These are phyloP conservation scores for Glaucopsyche alexis DNA, from an alignment of 2,888 invertebrate genomes.

Conservation along the genomic window DNA sequence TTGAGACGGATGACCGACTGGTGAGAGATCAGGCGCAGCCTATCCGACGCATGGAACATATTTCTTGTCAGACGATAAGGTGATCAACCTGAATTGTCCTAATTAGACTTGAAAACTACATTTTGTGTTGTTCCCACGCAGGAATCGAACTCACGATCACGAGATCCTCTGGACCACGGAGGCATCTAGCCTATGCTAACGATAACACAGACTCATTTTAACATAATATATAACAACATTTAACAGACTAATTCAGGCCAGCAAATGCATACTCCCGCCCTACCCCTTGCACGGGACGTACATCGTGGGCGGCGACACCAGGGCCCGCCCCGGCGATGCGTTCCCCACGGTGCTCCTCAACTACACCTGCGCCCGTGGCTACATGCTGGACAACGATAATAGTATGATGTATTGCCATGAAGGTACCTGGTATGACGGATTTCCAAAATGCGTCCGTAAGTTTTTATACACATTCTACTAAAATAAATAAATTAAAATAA, in stretches of 20 bases:
- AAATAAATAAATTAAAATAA: background rate
- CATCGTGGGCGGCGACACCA: constrained; percentile 44
- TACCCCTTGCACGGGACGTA: constrained; percentile 57
- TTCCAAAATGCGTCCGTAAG: constrained; percentile 50
- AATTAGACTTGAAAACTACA: too few species aligned
- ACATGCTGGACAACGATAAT: constrained; percentile 43
- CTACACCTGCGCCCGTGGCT: constrained; percentile 53
- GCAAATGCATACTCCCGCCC: constrained; percentile 52
- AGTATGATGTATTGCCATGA: constrained; percentile 46
- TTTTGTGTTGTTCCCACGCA: too few species aligned
- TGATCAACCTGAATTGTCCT: too few species aligned
- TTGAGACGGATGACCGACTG: too few species aligned
- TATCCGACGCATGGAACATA: too few species aligned
- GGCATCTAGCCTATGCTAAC: too few species aligned
- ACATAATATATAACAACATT: too few species aligned
- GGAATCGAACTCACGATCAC: too few species aligned
- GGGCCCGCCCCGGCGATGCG: constrained; percentile 47
- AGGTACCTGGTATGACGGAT: constrained; percentile 48
- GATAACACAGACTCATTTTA: background rate
- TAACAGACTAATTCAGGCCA: constrained; percentile 42
- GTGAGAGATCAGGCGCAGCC: too few species aligned
- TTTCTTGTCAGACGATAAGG: too few species aligned
- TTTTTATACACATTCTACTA: constrained; percentile 27
- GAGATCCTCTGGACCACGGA: too few species aligned
- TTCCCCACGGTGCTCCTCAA: constrained; percentile 47